Percentiles rank a stretch among this genome's conserved stretches.
Conservation (phyloP, 2,113 vertebrate species). For the Perognathus longimembris region DNA sequence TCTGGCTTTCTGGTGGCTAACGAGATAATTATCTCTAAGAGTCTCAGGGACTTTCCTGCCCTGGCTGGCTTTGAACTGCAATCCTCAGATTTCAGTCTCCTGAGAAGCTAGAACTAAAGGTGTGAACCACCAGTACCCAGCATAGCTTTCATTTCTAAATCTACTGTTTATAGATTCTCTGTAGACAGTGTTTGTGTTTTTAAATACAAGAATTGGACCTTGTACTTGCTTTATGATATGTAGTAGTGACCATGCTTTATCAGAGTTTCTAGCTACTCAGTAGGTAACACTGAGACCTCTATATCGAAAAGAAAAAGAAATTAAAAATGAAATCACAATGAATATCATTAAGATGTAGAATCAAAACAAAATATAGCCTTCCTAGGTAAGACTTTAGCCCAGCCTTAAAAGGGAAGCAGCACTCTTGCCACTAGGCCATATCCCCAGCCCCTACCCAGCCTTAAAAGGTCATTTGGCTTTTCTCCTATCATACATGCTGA, state of each 20-base stretch:
- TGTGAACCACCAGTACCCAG: too few relatives aligned
- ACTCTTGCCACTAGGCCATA: too few relatives aligned
- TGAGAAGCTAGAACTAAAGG: too few relatives aligned
- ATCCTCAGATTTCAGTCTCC: too few relatives aligned
- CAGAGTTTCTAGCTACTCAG: too few relatives aligned
- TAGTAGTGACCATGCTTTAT: too few relatives aligned
- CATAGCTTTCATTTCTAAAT: slow-evolving; percentile 46
- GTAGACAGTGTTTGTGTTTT: not conserved
- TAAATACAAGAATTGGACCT: not conserved
- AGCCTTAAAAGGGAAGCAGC: not conserved
- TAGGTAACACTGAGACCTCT: not conserved
- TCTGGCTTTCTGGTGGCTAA: too few relatives aligned
- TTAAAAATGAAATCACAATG: not conserved
- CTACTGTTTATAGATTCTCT: not conserved
- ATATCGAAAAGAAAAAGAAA: not conserved
- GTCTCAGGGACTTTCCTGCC: too few relatives aligned
- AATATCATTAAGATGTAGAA: not conserved
- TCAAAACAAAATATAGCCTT: not conserved
- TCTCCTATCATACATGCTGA: not conserved
- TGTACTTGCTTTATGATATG: too few relatives aligned
- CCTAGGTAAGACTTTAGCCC: not conserved
- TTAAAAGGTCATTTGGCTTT: not conserved
- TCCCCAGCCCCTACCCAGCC: too few relatives aligned
- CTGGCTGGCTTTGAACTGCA: too few relatives aligned
- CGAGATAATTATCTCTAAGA: too few relatives aligned